These are phyloP conservation scores for Danionella dracula DNA, from an alignment of 2,797 vertebrate genomes.

Conservation along the genomic window DNA sequence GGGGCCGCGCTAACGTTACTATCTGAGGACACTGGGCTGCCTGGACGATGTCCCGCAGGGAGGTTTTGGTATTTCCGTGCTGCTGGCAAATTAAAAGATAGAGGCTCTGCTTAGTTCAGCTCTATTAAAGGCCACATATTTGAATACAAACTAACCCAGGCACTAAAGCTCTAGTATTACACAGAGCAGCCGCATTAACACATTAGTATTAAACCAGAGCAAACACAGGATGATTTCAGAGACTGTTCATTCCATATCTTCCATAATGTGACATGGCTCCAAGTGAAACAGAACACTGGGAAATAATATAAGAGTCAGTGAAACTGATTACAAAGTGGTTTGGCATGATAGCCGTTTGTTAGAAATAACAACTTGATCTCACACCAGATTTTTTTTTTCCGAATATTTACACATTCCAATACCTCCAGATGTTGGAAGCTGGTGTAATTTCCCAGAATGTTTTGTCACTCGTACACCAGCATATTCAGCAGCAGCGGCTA, in stretches of 20 bases:
- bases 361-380: too few relatives aligned
- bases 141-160: neutral
- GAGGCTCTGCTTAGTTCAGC: conserved; percentile 15
- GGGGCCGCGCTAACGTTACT: conserved; percentile 93
- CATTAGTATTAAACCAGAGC: neutral
- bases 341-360: neutral
- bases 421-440: conserved; percentile 59
- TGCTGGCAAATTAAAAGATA: conserved; percentile 49
- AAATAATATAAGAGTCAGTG: neutral
- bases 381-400: neutral
- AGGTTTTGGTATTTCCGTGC: conserved; percentile 90
- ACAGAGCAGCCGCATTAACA: neutral
- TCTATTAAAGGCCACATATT: conserved; percentile 1
- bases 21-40: conserved; percentile 94
- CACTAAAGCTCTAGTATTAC: neutral
- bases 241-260: neutral
- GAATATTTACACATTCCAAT: neutral
- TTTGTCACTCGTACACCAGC: conserved; percentile 87
- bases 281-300: neutral
- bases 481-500: conserved; percentile 92
- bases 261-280: neutral
- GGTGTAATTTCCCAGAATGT: conserved; percentile 62
- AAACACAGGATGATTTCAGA: neutral
- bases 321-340: neutral
- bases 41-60: conserved; percentile 82